Evolutionary conservation across 1,140 invertebrate genomes (phyloP).

Genomic region (Pseudomyrmex pallidus): DNA sequence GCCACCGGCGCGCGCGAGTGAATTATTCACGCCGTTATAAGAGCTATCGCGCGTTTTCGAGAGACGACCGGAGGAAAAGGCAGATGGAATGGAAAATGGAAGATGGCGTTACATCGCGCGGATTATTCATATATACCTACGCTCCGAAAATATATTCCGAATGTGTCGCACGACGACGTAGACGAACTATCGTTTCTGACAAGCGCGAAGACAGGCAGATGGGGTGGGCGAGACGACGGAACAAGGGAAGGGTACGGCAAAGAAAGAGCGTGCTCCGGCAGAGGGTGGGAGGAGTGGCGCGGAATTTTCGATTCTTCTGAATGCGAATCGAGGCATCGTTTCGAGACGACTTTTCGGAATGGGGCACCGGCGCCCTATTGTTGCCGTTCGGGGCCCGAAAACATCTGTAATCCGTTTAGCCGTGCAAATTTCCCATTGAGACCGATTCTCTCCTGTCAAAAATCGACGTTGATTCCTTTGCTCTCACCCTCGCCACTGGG

Average conservation of each 20-base stretch:
- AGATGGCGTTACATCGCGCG: constrained; percentile 75
- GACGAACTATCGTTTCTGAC: constrained; percentile 50
- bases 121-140: constrained; percentile 79
- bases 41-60: constrained; percentile 4
- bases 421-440: constrained; percentile 84
- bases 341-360: constrained; percentile 67
- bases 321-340: constrained; percentile 70
- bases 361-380: constrained; percentile 62
- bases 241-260: constrained; percentile 2
- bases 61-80: constrained; percentile 25
- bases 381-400: constrained; percentile 69
- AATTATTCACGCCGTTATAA: no score
- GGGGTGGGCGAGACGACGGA: constrained; percentile 12
- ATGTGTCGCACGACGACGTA: constrained; percentile 55
- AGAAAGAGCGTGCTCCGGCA: constrained; percentile 13
- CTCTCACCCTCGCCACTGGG: constrained; percentile 26
- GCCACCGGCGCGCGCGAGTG: no score
- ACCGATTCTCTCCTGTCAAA: constrained; percentile 64
- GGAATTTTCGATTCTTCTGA: constrained; percentile 59
- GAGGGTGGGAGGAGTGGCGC: constrained; percentile 1
- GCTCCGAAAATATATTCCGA: constrained; percentile 60
- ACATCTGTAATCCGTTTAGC: constrained; percentile 85
- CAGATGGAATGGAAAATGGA: constrained; percentile 53
- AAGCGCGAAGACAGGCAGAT: constrained; percentile 35
- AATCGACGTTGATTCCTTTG: constrained; percentile 57